These are phyloP conservation scores for Drosophila quinaria DNA, from an alignment of 2,888 invertebrate genomes.

Conservation along the genomic window DNA sequence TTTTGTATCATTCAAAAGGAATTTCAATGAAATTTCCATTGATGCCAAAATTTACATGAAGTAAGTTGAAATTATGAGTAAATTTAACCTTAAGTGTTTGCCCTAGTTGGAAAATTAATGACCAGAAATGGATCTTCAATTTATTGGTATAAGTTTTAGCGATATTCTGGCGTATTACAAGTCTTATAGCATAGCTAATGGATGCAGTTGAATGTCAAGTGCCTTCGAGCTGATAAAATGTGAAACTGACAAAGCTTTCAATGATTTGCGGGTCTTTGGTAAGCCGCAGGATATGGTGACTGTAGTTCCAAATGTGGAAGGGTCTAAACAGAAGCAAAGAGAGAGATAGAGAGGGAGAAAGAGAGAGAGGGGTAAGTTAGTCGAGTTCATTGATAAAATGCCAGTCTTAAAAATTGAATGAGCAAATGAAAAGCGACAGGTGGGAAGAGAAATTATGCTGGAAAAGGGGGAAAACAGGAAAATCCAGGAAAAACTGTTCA, in stretches of 20 bases:
- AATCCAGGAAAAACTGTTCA: slow-evolving; percentile 18
- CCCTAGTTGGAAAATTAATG: no score
- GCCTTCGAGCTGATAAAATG: slow-evolving; percentile 49
- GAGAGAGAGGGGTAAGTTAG: background rate
- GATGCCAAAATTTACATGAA: no score
- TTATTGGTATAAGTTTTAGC: background rate
- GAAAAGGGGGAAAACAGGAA: background rate
- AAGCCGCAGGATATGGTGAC: slow-evolving; percentile 35
- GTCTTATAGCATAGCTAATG: slow-evolving; percentile 15
- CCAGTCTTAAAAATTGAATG: slow-evolving; percentile 21
- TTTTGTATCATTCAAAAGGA: no score
- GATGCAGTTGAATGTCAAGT: background rate
- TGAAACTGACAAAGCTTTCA: slow-evolving; percentile 65
- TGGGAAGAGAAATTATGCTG: background rate
- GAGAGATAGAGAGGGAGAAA: background rate
- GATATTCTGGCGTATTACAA: background rate
- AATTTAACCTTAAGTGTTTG: no score
- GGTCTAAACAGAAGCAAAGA: background rate
- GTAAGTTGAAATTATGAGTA: no score
- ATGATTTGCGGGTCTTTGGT: slow-evolving; percentile 57
- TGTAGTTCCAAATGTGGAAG: background rate
- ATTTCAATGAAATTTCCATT: no score
- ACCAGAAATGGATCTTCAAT: background rate
- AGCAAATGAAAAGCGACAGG: slow-evolving; percentile 30
- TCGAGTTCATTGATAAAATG: slow-evolving; percentile 39